These are phyloP conservation scores for Tachuris rubrigastra DNA, from an alignment of 2,113 vertebrate genomes.

Conservation along the genomic window DNA sequence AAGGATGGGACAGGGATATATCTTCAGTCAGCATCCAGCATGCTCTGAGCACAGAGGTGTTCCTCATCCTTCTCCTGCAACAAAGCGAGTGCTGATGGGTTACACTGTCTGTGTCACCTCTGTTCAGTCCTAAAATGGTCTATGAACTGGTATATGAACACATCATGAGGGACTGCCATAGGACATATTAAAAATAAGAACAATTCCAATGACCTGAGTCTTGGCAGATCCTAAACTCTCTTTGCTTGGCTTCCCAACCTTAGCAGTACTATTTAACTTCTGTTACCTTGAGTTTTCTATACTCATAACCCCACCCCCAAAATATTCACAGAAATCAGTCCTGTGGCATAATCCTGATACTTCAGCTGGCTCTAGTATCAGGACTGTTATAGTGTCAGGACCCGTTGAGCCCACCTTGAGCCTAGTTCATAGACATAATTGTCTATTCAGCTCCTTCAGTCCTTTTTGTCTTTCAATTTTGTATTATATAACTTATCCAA, in stretches of 20 bases:
- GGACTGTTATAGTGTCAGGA: too few relatives aligned
- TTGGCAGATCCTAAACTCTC: background rate
- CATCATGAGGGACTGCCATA: background rate
- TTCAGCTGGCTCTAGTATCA: background rate
- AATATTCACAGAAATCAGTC: background rate
- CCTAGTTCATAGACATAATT: background rate
- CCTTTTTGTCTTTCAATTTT: background rate
- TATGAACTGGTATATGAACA: background rate
- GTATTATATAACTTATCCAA: background rate
- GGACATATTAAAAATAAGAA: background rate
- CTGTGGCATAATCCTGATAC: background rate
- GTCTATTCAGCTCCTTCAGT: background rate
- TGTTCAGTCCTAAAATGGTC: background rate
- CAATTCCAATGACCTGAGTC: background rate
- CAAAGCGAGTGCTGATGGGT: too few relatives aligned
- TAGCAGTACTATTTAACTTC: background rate
- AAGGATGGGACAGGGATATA: background rate
- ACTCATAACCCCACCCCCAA: accelerated
- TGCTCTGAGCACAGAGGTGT: background rate
- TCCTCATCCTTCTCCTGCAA: background rate
- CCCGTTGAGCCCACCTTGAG: background rate
- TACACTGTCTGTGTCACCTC: background rate
- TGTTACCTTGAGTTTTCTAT: background rate
- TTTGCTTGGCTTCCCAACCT: background rate
- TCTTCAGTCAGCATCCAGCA: accelerated